Base-by-base conservation (phyloP, 2,888 invertebrate species). In the Tetranychus truncatus region DNA sequence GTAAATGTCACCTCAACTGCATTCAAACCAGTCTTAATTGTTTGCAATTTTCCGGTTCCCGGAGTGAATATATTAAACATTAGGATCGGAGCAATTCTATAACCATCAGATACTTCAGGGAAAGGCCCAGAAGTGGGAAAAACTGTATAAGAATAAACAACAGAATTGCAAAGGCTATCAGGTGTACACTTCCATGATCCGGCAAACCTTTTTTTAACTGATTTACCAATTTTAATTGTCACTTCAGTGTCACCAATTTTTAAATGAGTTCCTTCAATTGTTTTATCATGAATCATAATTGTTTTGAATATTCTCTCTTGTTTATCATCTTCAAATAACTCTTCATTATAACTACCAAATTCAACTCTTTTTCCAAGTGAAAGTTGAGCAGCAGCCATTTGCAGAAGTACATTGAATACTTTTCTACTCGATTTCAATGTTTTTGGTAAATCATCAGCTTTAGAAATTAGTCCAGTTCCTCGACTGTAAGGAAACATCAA, bases 71-170 rank as follows among this genome's bases (percentile, higher is more conserved):
- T 67, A 18, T 71, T 45, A 8, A 77, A 21, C 24, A 74, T 74
- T 7, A 76, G 1, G 0, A 77, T 55, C 0, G 77, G 76, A 6
- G 77, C 46, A 24, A 77, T 71, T 71, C 71, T 45, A 21, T 74
- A 73, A 9, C 72, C 45, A 7, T 69, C 21, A 11, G 18, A 5
- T 4, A 18, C 6, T 7, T 44, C 9, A 6, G 77, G 76, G 66
- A 74, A 77, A 8, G 76, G 77, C 7, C 45, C 74, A 1, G 72
- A 66, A 66, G 45, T 66, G n/a, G 77, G 77, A 34, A 73, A 77
- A n/a, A 77, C 44, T 11, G 77, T 77, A 1, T 74, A 72, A 20
- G 73, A 72, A 24, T 73, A 76, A 8, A 77, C 74, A 18, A 77
- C 76, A 65, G 72, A 72, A 6, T 66, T 72, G 46, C 77, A 77